phyloP scores from a whole-genome alignment of 2,113 vertebrate species.

The Serilophus lunatus region DNA sequence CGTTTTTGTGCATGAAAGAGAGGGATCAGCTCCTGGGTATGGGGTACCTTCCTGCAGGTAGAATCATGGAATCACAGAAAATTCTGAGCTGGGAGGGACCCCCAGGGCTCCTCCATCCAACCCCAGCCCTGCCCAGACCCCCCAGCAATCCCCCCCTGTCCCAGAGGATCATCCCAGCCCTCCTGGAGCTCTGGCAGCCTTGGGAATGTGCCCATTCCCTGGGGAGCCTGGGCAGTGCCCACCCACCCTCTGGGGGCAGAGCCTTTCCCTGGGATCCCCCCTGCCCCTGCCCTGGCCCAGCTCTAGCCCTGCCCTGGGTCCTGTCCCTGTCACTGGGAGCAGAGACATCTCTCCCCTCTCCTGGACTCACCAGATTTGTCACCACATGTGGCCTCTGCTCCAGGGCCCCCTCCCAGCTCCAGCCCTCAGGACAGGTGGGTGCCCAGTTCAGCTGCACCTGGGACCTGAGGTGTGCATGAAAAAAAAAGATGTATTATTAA shows the following conservation, averaged over 20 bases:
- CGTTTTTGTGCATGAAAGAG: not conserved
- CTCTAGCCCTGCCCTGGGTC: not conserved
- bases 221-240: not conserved
- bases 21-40: not conserved
- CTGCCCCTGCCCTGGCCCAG: not conserved
- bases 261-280: fast-evolving
- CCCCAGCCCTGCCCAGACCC: no score
- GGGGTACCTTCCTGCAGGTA: not conserved
- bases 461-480: no score
- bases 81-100: no score
- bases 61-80: no score
- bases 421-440: no score
- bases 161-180: no score
- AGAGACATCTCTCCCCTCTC: not conserved
- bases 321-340: not conserved
- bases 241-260: not conserved
- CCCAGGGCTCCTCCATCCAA: no score
- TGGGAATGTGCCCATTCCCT: not conserved
- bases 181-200: not conserved
- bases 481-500: no score
- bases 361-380: no score
- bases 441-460: no score
- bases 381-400: no score
- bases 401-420: not conserved
- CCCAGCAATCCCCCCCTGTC: no score